Evolutionary conservation across 2,113 vertebrate species (phyloP), one percentile per base, ranked within the genome.

Genomic region (Apeltes quadracus): DNA sequence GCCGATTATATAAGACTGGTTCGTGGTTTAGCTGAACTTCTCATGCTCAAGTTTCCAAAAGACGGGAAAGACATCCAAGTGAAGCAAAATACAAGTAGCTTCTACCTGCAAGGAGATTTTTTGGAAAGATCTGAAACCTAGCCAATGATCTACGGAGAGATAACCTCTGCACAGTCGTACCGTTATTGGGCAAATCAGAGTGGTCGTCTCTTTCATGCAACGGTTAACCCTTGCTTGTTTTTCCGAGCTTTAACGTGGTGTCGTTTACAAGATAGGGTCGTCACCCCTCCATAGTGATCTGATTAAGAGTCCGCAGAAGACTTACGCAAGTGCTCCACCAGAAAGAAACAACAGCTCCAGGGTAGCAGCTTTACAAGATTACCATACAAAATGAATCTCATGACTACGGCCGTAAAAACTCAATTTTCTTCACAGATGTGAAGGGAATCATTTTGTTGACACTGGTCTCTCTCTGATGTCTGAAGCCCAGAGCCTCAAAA

Each of bases 1-100:
- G 78, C 72, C 38, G 38, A 72, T 93, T 92, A 88, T 82, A 81
- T 88, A 93, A 93, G 61, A 69, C 61, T 84, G 82, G 84, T 73
- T 88, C 75, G 80, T 90, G 86, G 89, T 90, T 90, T 78, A 79
- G 75, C 61, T 72, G 36, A 77, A 66, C 80, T 82, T 32, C 29
- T 32, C 29, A 29, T 48, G 22, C 56, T 55, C 32, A 34, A 41
- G 5, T 80, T 81, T 78, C 61, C 57, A 15, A 68, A 25, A 53
- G 13, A 66, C n/a, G 23, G 8, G 23, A 64, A 14, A 43, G 32
- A 20, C 63, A 63, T 57, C 44, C 23, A 5, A n/a, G 56, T 62
- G 48, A 41, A 23, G 36, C 16, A 32, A 22, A 34, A 12, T 44
- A 61, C 22, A 38, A 12, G 54, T 46, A 57, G 48, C 13, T 39